These are phyloP conservation scores for Dendrocincla fuliginosa DNA, from an alignment of 2,797 vertebrate genomes.

Conservation along the genomic window DNA sequence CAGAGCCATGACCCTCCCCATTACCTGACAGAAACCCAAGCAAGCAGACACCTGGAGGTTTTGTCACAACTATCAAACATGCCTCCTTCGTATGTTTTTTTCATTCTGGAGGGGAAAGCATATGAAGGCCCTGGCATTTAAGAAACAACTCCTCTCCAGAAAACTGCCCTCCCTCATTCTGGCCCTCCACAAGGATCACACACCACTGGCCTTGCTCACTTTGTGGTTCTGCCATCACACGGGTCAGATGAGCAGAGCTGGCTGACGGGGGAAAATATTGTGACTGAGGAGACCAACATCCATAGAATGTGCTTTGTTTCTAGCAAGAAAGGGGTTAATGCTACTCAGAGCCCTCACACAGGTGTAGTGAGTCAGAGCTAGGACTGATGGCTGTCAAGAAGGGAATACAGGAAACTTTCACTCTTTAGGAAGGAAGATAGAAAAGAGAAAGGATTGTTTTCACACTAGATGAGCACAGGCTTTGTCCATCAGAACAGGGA, in stretches of 20 bases:
- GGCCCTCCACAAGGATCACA: not conserved
- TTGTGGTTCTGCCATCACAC: not conserved
- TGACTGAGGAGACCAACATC: not conserved
- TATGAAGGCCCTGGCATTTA: not conserved
- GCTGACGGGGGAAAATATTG: not conserved
- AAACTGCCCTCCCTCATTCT: not conserved
- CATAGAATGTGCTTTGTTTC: not conserved
- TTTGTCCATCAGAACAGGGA: not conserved
- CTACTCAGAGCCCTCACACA: not conserved
- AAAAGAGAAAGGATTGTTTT: not conserved
- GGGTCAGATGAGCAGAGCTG: not conserved
- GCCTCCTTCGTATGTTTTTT: not conserved
- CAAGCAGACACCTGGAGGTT: not conserved
- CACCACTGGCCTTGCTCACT: not conserved
- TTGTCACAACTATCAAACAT: not conserved
- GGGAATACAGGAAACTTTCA: slow-evolving; percentile 42
- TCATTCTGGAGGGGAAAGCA: not conserved
- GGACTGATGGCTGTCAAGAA: slow-evolving; percentile 25
- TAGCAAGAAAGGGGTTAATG: not conserved
- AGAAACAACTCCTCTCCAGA: not conserved
- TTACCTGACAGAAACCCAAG: not conserved
- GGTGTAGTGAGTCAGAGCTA: not conserved
- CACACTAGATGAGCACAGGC: not conserved
- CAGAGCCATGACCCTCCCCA: not conserved
- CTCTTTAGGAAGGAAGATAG: slow-evolving; percentile 22